Conservation (phyloP, 2,797 vertebrate genomes). For the Momotus momota region DNA sequence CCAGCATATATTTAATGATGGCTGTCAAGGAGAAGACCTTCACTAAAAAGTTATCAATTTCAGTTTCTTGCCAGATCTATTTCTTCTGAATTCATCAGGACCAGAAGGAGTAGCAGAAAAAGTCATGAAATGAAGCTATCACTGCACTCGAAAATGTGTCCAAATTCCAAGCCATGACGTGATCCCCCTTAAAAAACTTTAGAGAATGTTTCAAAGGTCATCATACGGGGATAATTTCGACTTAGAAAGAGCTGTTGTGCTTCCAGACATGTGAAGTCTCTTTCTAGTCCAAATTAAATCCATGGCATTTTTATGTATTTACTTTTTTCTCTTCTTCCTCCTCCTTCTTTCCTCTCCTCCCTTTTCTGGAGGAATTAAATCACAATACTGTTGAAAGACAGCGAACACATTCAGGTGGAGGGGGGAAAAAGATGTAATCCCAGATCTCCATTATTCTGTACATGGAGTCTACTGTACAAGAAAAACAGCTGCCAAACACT, state of each 20-base stretch:
- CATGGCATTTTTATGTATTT: background rate
- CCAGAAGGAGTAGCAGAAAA: background rate
- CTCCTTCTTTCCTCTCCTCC: background rate
- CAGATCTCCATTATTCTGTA: background rate
- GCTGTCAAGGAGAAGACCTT: background rate
- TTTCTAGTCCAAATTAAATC: background rate
- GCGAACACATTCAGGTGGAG: slow-evolving; percentile 36
- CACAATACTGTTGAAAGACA: slow-evolving; percentile 32
- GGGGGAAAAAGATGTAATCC: background rate
- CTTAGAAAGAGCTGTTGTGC: slow-evolving; percentile 6
- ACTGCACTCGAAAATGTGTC: background rate
- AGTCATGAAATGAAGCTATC: background rate
- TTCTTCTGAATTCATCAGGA: background rate
- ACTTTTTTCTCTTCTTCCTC: background rate
- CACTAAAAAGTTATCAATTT: background rate
- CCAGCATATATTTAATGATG: accelerated
- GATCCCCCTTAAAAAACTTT: background rate
- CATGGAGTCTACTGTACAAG: background rate
- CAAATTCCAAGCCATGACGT: background rate
- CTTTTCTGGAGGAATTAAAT: background rate
- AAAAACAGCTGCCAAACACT: slow-evolving; percentile 41
- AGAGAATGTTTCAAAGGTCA: slow-evolving; percentile 4
- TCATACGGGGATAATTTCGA: background rate
- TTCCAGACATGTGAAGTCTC: background rate
- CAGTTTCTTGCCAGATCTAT: background rate